Conservation (phyloP, 2,888 invertebrate species). For the Dendrolimus houi region DNA sequence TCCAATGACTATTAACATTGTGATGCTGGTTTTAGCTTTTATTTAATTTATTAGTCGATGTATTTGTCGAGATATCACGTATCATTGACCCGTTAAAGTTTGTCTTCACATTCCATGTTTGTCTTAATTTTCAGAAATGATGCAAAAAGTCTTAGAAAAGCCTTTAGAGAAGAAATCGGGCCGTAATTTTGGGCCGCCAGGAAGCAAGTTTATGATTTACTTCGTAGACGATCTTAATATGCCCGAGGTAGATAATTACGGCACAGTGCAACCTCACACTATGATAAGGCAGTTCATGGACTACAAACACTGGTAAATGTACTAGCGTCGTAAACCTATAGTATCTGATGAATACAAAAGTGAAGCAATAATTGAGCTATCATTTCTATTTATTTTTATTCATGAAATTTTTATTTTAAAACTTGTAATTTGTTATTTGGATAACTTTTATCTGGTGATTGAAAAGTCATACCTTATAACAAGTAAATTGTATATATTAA, state of each 20-base stretch:
- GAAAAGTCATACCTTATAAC: not conserved
- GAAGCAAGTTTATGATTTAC: constrained; percentile 93
- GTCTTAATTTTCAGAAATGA: constrained; percentile 78
- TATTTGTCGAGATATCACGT: too few relatives aligned
- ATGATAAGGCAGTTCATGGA: constrained; percentile 94
- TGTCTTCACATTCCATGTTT: too few relatives aligned
- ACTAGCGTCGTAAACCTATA: not conserved
- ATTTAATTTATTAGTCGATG: too few relatives aligned
- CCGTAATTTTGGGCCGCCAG: constrained; percentile 93
- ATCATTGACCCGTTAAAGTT: too few relatives aligned
- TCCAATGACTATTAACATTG: too few relatives aligned
- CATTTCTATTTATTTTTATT: too few relatives aligned
- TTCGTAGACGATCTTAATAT: constrained; percentile 98
- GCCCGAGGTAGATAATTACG: constrained; percentile 96
- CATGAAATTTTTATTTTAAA: too few relatives aligned
- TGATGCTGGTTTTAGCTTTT: too few relatives aligned
- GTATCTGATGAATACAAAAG: too few relatives aligned
- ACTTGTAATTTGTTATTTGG: not conserved
- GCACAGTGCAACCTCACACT: constrained; percentile 96
- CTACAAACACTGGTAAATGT: constrained; percentile 89
- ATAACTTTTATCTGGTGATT: not conserved
- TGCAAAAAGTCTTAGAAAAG: constrained; percentile 91
- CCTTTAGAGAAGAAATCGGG: constrained; percentile 97
- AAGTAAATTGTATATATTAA: not conserved
- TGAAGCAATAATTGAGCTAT: too few relatives aligned